Base-by-base conservation (phyloP, 2,797 vertebrate genomes). In the Bradypodion pumilum region DNA sequence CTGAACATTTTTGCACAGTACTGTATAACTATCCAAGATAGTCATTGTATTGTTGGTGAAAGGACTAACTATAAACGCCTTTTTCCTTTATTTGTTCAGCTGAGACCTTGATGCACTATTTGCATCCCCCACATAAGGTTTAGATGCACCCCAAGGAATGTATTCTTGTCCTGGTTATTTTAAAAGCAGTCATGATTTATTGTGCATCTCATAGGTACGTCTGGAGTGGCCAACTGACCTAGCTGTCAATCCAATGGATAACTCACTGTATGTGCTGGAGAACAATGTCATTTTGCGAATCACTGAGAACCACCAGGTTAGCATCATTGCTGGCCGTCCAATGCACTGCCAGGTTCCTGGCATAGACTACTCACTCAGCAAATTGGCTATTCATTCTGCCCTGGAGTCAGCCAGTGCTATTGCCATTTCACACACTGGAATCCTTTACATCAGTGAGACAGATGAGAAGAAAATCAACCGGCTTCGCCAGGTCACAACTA, bases 391-490 rank as follows among this genome's bases (percentile, higher is more conserved):
- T 91, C 98, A 99, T 86, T 98, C 98, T 0, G 97, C 97, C 15
- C 95, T 99, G 92, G 98, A 99, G 94, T 99, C 98, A 37, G 98
- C 99, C 95, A 99, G 98, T 1, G 98, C 98, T 94, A 98, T 99
- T 56, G 98, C 97, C 86, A 96, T 99, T 90, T 99, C 99, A 76
- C 97, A 99, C 95, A 97, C 97, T 0, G 98, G 99, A 81, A 95
- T 98, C 92, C 98, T 99, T 86, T 99, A 98, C 94, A 99, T 99
- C 92, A 97, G 98, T 0, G 99, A 99, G 95, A 99, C 98, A 0
- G 99, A 99, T 9, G 99, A 99, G 97, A 99, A 99, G 92, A 99
- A 99, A 95, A 99, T 99, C 89, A 99, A 99, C 95, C 97, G 98
- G 32, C 97, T 99, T 16, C 96, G 99, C 93, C 99, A 99, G 96